Evolutionary conservation across 2,888 invertebrate genomes (phyloP).

Genomic region (Tuberolachnus salignus): DNA sequence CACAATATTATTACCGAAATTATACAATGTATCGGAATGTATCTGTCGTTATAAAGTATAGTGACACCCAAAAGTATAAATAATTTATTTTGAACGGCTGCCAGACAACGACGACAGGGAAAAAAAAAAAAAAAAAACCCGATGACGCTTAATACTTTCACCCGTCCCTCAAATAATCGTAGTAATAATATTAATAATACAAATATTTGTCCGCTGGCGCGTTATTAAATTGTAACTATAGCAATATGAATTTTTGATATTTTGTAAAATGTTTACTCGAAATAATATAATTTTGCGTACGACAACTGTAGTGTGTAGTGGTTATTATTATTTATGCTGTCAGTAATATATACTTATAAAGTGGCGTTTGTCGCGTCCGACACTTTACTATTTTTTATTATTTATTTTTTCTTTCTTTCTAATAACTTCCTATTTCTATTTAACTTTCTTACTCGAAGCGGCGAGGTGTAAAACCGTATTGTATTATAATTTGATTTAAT

Average conservation of each 20-base stretch:
- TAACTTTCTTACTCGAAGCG: neutral
- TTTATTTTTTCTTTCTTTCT: neutral
- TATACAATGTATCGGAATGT: slow-evolving; percentile 5
- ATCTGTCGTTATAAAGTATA: slow-evolving; percentile 2
- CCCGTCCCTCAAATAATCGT: too few species aligned
- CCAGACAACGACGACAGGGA: slow-evolving; percentile 20
- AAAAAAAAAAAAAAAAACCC: too few species aligned
- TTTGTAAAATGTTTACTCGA: neutral
- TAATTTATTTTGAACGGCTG: slow-evolving; percentile 27
- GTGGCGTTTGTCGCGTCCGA: neutral
- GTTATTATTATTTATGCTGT: neutral
- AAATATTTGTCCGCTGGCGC: neutral
- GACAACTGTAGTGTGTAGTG: neutral
- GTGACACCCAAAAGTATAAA: slow-evolving; percentile 47
- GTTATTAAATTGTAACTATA: slow-evolving; percentile 22
- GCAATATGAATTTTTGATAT: neutral
- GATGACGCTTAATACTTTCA: too few species aligned
- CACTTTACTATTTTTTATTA: too few species aligned
- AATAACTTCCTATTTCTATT: too few species aligned
- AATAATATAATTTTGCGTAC: neutral
- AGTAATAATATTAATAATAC: too few species aligned
- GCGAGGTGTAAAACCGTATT: neutral
- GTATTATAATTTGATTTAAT: neutral
- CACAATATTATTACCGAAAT: neutral
- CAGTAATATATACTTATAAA: neutral